Conservation (phyloP, 1,140 invertebrate genomes). For the Drosophila pseudoobscura region DNA sequence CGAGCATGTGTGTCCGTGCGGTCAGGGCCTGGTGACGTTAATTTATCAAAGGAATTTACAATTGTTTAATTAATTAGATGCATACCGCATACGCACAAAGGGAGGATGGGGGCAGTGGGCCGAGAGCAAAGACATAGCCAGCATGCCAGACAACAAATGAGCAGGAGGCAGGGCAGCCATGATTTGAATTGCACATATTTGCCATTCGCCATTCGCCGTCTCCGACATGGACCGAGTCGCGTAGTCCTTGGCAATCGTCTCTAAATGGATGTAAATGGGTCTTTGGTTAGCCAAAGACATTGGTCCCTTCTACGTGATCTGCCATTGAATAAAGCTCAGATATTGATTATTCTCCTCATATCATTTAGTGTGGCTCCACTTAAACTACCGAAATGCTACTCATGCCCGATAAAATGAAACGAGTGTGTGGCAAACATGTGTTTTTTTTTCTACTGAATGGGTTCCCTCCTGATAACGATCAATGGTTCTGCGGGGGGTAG, state of each 20-base stretch:
- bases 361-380: no score
- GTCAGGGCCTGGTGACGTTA: slow-evolving; percentile 47
- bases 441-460: slow-evolving; percentile 1
- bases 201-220: neutral
- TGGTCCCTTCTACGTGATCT: no score
- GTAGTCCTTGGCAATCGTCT: neutral
- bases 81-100: slow-evolving; percentile 18
- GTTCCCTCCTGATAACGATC: slow-evolving; percentile 22
- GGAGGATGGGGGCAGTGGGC: neutral
- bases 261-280: neutral
- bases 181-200: slow-evolving; percentile 38
- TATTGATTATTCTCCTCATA: no score
- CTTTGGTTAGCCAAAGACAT: no score
- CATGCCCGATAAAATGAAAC: slow-evolving; percentile 23
- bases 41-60: slow-evolving; percentile 62
- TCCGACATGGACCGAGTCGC: neutral
- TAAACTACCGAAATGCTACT: neutral
- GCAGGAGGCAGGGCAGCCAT: slow-evolving; percentile 4
- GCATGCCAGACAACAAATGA: slow-evolving; percentile 12
- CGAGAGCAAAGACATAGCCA: neutral
- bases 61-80: slow-evolving; percentile 72
- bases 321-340: no score
- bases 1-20: slow-evolving; percentile 11
- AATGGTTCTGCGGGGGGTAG: neutral
- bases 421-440: slow-evolving; percentile 11